Base-by-base conservation (phyloP, 1,140 invertebrate species). In the Drosophila willistoni region DNA sequence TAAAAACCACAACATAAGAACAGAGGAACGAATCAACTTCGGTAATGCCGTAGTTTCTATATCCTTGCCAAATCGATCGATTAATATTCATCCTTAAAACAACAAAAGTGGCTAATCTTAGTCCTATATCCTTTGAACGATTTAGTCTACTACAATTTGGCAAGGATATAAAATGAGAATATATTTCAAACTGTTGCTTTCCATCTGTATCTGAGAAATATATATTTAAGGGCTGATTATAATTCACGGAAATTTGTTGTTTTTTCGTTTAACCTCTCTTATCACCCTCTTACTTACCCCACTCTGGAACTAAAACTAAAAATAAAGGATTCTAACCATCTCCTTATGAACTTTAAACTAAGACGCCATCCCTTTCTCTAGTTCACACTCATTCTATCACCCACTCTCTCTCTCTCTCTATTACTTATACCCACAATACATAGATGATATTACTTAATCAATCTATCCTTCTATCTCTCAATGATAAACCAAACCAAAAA, bases 191-290 rank as follows among this genome's bases (percentile, higher is more conserved):
- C 62, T 63, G 59, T 64, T 76, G 44, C 62, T 69, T 72, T 54
- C 72, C 25, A 68, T 51, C 44, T 51, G 44, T 51, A 51, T 51
- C 44, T 51, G 44, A 51, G 17, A 51, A 51, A 51, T 77, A 70
- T 65, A 63, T 80, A 77, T 91, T 91, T 91, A 91, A 91, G 90
- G 90, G 77, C 90, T 91, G 87, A 80, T 89, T 91, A 90, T 91
- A 91, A 91, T 91, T 79, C 77, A 91, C 90, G 90, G 90, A 91
- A 91, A 91, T 90, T 90, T 86, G 68, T 76, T 73, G 60, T 68
- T 55, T 77, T 54, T 54, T 9, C n/a, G 13, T 36, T 60, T 39
- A 36, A 36, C 14, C 17, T 41, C n/a, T 57, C 69, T 68, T 63
- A 41, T 14, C 14, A 13, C 64, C 44, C 59, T 25, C 59, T 34